phyloP scores from a whole-genome alignment of 30 jellyfish, hydroid and myxozoan genomes.

The Aurelia aurita region DNA sequence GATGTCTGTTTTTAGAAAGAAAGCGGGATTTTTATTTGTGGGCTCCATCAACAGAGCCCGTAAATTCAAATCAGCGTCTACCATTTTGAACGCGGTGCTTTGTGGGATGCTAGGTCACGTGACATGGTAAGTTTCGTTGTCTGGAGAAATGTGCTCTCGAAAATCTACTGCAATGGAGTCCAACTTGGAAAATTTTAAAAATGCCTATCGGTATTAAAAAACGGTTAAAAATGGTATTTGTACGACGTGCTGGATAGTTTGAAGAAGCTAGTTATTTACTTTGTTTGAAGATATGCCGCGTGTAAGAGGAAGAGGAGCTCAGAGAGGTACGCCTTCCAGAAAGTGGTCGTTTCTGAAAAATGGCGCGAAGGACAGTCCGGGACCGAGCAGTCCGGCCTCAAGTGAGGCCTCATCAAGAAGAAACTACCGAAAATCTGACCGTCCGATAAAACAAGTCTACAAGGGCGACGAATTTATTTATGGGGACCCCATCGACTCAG shows the following conservation, averaged over 20 bases:
- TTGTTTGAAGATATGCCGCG: slow-evolving; percentile 56
- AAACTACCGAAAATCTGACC: slow-evolving; percentile 58
- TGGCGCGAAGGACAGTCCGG: slow-evolving; percentile 88
- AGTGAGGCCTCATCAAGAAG: slow-evolving; percentile 72
- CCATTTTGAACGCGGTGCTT: slow-evolving; percentile 33
- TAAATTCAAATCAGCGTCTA: background rate
- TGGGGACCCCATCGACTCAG: slow-evolving; percentile 56
- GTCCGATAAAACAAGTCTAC: slow-evolving; percentile 36
- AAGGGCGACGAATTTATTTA: slow-evolving; percentile 64
- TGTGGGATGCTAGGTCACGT: slow-evolving; percentile 90
- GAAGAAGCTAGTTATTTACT: slow-evolving; percentile 12
- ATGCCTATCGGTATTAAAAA: slow-evolving; percentile 5
- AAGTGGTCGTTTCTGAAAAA: slow-evolving; percentile 63
- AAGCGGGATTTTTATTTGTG: too few relatives aligned
- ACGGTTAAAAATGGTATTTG: slow-evolving; percentile 22
- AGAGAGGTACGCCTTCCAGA: slow-evolving; percentile 54
- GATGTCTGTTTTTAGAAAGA: too few relatives aligned
- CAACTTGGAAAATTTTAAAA: slow-evolving; percentile 32
- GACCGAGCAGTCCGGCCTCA: slow-evolving; percentile 83
- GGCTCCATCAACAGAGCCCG: too few relatives aligned
- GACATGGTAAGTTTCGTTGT: slow-evolving; percentile 67
- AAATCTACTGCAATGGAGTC: slow-evolving; percentile 71
- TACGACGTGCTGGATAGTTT: slow-evolving; percentile 6
- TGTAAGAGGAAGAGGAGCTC: slow-evolving; percentile 71
- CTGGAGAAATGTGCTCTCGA: slow-evolving; percentile 70